Base-by-base conservation (phyloP, 2,113 vertebrate genomes). In the Melanerpes formicivorus region DNA sequence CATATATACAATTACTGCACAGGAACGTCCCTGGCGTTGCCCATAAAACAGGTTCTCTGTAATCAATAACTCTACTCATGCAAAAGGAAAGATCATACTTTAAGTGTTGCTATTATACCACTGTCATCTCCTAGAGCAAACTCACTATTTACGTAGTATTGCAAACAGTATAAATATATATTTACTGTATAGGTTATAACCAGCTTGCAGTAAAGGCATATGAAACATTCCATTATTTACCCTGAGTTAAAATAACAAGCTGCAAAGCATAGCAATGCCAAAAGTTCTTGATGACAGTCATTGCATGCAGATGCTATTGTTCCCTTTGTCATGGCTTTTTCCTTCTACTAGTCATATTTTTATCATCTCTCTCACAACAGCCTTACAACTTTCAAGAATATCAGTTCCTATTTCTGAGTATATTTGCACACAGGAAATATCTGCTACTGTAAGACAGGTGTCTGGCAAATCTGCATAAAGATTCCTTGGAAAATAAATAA, bases 61-160 rank as follows among this genome's bases (percentile, higher is more conserved):
- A 77, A 96, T 87, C 84, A 91, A 8, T 87, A 95, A 91, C 64
- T 85, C 60, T 65, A 93, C 55, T 91, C 37, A 29, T 40, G 56
- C 79, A 89, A 92, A 83, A 80, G 72, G 75, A 77, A 92, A 83
- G 42, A 84, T 89, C 71, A 48, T 80, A 84, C 46, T 88, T 92
- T 62, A 88, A 93, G 55, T 26, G 55, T 55, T 88, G 84, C 29
- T 95, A 25, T 84, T 88, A 95, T 21, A 91, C 13, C 44, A 63
- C 77, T 79, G 71, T 73, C 1, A 0, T 70, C n/a, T 88, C 3
- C 1, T 76, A 56, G n/a, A 66, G 64, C 23, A 50, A 90, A 76
- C 34, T 80, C 29, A 18, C 67, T 76, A 80, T 80, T 88, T 79
- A 90, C 2, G 6, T 25, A 76, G 30, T 21, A 76, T 30, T 82